Evolutionary conservation across 2,113 vertebrate genomes (phyloP), one percentile per base, ranked within the genome.

Genomic region (Garra rufa): DNA sequence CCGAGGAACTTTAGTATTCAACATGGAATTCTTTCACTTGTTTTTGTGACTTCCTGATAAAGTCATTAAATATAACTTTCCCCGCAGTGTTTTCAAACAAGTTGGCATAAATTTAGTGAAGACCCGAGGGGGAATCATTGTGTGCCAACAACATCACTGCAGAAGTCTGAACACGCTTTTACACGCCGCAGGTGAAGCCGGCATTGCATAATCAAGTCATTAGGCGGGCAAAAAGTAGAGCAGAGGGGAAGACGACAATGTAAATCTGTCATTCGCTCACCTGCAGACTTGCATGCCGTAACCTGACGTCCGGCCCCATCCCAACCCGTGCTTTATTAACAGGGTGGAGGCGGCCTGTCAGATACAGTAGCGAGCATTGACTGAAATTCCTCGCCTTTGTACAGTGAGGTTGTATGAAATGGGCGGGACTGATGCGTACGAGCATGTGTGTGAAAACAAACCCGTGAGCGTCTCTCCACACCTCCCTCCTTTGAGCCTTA

Each of bases 221-320:
- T 88, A 88, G 85, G 71, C 85, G 76, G 81, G 87, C 86, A 76
- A 89, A 82, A 91, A 83, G 88, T 87, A 76, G 80, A 91, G 87
- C 84, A 55, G 80, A 84, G 88, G 81, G 84, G 74, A 80, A 88
- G 88, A 92, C 85, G 84, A 88, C 88, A 89, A 88, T 89, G 87
- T 93, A 91, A 92, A 92, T 89, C 91, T 92, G 88, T 90, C 92
- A 88, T 86, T 73, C 57, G 81, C 44, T 73, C 65, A 61, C 26
- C 84, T 26, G 80, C 85, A 85, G 88, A 87, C 73, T 85, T 87
- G 85, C 92, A 92, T 87, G 93, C 90, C 89, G 85, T 85, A 87
- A 92, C 93, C 83, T 91, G 93, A 91, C 89, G 85, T 48, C 71
- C 52, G 8, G 73, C 84, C 83, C 67, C 24, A 43, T 74, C 73